A percentile compares a stretch with the other conserved stretches of the same genome.
Conservation (phyloP, 2,113 vertebrate species). For the Paraplagusia blochii region DNA sequence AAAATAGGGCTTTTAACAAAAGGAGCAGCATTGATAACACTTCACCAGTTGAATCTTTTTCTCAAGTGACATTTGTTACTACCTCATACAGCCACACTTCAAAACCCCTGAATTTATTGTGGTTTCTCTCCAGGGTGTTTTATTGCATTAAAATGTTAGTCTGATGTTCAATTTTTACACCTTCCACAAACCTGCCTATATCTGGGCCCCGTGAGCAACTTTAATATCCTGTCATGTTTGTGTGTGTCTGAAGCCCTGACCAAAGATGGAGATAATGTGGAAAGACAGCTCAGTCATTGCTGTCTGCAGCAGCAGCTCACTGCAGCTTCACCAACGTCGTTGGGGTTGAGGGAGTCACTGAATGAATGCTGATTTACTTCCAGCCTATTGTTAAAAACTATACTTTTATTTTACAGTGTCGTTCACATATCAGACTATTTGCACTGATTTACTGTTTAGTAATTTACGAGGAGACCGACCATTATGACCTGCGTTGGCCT, state of each 20-base stretch:
- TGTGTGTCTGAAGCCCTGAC: conserved; percentile 3
- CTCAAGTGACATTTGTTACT: neutral
- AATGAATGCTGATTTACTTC: conserved; percentile 18
- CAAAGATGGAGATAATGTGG: conserved; percentile 16
- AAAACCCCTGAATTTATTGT: too few species aligned
- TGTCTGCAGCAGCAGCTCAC: conserved; percentile 37
- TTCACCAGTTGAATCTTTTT: too few species aligned
- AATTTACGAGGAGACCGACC: conserved; percentile 11
- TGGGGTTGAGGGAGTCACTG: conserved; percentile 20
- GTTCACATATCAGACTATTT: conserved; percentile 37
- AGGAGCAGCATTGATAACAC: too few species aligned
- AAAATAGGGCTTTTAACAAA: too few species aligned
- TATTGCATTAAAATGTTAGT: conserved; percentile 19
- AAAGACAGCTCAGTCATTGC: conserved; percentile 24
- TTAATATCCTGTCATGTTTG: conserved; percentile 15
- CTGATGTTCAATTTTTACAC: conserved; percentile 4
- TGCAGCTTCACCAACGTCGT: conserved; percentile 12
- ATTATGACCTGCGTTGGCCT: neutral
- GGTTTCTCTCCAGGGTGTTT: neutral
- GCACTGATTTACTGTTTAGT: conserved; percentile 8
- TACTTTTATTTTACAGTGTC: conserved; percentile 21
- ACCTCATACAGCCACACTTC: neutral
- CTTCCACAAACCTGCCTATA: conserved; percentile 27
- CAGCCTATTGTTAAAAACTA: conserved; percentile 9
- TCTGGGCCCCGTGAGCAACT: conserved; percentile 24